Conservation (phyloP, 2,113 vertebrate genomes). For the Clupea harengus region DNA sequence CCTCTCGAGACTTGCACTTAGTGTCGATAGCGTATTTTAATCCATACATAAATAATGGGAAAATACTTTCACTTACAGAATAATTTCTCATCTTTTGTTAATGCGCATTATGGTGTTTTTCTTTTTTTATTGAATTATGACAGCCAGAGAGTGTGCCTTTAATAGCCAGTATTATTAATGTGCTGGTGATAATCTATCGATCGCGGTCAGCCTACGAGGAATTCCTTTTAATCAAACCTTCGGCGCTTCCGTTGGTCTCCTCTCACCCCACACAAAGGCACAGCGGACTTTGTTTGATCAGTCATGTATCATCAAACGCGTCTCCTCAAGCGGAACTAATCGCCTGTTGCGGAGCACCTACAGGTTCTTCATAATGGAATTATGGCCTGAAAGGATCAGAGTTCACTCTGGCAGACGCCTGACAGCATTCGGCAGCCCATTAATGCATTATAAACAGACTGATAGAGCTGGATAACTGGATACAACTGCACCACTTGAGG, state of each 20-base stretch:
- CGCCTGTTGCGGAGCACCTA: background rate
- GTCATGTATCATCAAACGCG: background rate
- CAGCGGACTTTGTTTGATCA: conserved; percentile 12
- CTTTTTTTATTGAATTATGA: background rate
- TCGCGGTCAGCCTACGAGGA: background rate
- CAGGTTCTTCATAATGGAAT: conserved; percentile 20
- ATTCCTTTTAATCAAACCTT: conserved; percentile 2
- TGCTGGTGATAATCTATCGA: conserved; percentile 14
- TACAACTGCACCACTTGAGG: conserved; percentile 45
- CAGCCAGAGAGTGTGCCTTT: background rate
- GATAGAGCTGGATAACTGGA: conserved; percentile 44
- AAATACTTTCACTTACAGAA: background rate
- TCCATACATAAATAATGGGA: conserved; percentile 10
- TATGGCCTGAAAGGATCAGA: conserved; percentile 12
- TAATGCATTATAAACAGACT: conserved; percentile 41
- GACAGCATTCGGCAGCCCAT: conserved; percentile 31
- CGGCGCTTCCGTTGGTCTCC: background rate
- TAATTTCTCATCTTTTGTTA: conserved; percentile 6
- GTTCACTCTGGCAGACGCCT: conserved; percentile 47
- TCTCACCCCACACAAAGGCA: background rate
- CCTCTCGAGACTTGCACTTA: background rate
- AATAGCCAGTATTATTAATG: background rate
- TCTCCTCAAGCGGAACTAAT: conserved; percentile 18
- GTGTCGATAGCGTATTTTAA: background rate
- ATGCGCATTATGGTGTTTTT: background rate